Evolutionary conservation across 2,113 vertebrate genomes (phyloP).

Genomic region (Crocuta crocuta): DNA sequence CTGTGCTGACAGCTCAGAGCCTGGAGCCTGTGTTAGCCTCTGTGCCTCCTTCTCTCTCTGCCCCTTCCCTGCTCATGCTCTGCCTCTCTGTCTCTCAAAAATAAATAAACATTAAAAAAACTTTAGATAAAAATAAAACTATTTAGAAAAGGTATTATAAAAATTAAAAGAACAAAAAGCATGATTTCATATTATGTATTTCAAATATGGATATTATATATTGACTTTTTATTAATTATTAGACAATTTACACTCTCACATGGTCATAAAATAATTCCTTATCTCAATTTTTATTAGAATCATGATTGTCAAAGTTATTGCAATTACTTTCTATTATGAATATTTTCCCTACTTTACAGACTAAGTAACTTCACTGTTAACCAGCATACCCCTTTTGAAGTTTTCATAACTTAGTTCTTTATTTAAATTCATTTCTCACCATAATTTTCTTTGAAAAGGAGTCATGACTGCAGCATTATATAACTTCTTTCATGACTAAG

Average conservation of each 20-base stretch:
- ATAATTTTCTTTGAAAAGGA: neutral
- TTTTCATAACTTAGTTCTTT: neutral
- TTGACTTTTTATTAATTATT: neutral
- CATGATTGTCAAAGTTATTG: neutral
- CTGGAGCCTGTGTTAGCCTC: too few species aligned
- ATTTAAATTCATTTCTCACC: neutral
- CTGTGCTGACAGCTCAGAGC: too few species aligned
- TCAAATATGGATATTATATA: neutral
- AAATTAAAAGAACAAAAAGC: neutral
- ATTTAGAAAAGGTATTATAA: neutral
- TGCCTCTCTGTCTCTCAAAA: too few species aligned
- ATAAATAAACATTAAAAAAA: too few species aligned
- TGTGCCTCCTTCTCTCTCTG: too few species aligned
- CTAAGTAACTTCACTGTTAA: neutral
- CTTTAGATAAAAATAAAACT: neutral
- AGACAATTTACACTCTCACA: neutral
- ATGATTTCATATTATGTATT: neutral
- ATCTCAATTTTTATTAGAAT: neutral
- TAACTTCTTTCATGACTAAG: neutral
- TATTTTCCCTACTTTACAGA: neutral
- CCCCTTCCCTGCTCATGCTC: too few species aligned
- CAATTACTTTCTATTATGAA: neutral
- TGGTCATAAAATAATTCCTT: neutral
- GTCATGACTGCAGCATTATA: neutral
- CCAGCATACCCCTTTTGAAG: neutral